phyloP scores from a whole-genome alignment of 2,888 invertebrate genomes.

The Heliconius hortense region DNA sequence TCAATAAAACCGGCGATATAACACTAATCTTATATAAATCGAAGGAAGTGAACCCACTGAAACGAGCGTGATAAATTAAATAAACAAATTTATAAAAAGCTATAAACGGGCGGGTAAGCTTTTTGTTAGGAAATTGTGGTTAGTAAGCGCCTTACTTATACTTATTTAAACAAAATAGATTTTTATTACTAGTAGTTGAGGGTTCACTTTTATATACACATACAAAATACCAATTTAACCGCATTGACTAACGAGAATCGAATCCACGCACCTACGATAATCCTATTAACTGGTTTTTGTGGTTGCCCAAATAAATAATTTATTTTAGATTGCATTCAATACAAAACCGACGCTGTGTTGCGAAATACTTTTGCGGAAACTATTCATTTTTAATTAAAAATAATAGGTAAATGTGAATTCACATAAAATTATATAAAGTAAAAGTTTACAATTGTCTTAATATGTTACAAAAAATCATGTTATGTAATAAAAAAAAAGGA shows the following conservation, averaged over 20 bases:
- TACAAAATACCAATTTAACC: constrained; percentile 41
- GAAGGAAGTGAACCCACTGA: constrained; percentile 71
- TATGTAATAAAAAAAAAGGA: not conserved
- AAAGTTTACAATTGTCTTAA: constrained; percentile 10
- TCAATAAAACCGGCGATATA: too few relatives aligned
- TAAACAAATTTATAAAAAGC: constrained; percentile 79
- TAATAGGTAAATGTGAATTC: constrained; percentile 8
- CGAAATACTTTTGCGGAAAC: constrained; percentile 20
- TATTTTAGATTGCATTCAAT: constrained; percentile 70
- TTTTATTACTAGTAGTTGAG: not conserved
- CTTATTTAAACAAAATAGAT: constrained; percentile 16
- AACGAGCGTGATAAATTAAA: constrained; percentile 80
- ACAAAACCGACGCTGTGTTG: constrained; percentile 50
- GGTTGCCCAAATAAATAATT: constrained; percentile 74
- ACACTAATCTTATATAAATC: too few relatives aligned
- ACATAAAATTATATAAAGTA: constrained; percentile 2
- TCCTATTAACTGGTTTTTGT: constrained; percentile 75
- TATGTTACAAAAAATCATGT: not conserved
- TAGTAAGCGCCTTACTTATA: constrained; percentile 7
- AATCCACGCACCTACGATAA: constrained; percentile 72
- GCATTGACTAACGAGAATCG: constrained; percentile 53
- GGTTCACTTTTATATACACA: constrained; percentile 23
- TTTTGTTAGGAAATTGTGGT: constrained; percentile 49
- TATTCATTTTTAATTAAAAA: constrained; percentile 7
- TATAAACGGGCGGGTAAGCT: constrained; percentile 62